Base-by-base conservation (phyloP, 2,888 invertebrate genomes). In the Leptinotarsa tumamoca region DNA sequence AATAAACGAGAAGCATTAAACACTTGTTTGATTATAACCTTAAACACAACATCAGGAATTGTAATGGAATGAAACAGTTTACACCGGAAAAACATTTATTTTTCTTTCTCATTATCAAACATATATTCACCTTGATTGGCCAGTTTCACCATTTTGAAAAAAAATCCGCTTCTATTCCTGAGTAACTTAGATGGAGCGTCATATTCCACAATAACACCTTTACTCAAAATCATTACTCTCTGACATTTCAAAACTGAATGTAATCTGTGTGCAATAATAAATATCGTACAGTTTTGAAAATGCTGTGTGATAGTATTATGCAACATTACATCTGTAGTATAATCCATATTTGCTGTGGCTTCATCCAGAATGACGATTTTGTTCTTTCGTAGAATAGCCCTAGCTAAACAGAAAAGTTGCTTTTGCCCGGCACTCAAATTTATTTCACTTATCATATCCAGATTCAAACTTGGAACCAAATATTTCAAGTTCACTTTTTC, bases 191-290 rank as follows among this genome's bases (percentile, higher is more conserved):
- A 91, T 0, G 98, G 96, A 82, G 93, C 92, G 7, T 94, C 96
- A 56, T 94, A 92, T 87, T 98, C 97, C 3, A 92, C 91, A 85
- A 93, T 90, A 61, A 78, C 92, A 0, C 96, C 96, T 43, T 93
- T 93, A 84, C 95, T 94, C 91, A 96, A 92, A 17, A 96, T 95
- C 82, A 96, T 87, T 74, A 96, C 93, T 88, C 92, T 92, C 89
- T 96, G 94, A 0, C 94, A 95, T 88, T 96, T 95, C 93, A 96
- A 94, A 74, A 96, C 93, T 0, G 96, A 95, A 84, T 96, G 92
- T 7, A 96, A 90, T 58, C 96, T 91, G 88, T 96, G 96, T 54
- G 96, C 96, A 69, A 96, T 95, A 0, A 95, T 96, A 67, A 96
- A 90, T 52, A 96, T 95, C 0, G 95, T 95, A 86, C 95, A 95